Base-by-base conservation (phyloP, 2,888 invertebrate species). In the Drosophila merina region DNA sequence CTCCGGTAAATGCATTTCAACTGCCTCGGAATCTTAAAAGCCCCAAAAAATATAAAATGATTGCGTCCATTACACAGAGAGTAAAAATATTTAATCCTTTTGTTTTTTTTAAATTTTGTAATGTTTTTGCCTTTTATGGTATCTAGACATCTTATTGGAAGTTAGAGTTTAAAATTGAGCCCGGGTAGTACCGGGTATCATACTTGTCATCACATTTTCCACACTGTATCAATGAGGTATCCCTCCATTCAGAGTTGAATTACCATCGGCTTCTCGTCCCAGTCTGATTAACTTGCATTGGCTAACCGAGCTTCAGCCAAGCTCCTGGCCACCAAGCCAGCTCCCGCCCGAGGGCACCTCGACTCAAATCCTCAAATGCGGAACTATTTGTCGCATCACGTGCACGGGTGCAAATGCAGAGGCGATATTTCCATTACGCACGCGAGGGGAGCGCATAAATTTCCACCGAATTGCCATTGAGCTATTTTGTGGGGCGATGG, bases 301-400 rank as follows among this genome's bases (percentile, higher is more conserved):
- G 30, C 47, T 26, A 60, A 44, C 66, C 12, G 28, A 38, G 10
- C 20, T 14, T 8, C 4, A 25, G 14, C 14, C 36, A 7, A 26
- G 14, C 42, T 14, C 30, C 25, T 31, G 12, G 4, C 3, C 28
- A 28, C 2, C 36, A 1, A 12, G 12, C 36, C n/a, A 1, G 26
- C 44, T 8, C 26, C 31, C 54, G 50, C 28, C 20, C 38, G n/a
- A 14, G 30, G n/a, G 47, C 52, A 47, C 45, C 47, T 59, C 68
- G 54, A 59, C 49, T 40, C 2, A 2, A 20, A 28, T 4, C 2
- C 5, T 28, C 52, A 78, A 72, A 87, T 81, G 85, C 83, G 86
- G 86, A 87, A 87, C 86, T 77, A 81, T 87, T 85, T 85, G 88
- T 85, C 84, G 84, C 84, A 85, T 88, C 85, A 84, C 85, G 87